Evolutionary conservation across 2,797 vertebrate genomes (phyloP).

Genomic region (Trachurus trachurus): DNA sequence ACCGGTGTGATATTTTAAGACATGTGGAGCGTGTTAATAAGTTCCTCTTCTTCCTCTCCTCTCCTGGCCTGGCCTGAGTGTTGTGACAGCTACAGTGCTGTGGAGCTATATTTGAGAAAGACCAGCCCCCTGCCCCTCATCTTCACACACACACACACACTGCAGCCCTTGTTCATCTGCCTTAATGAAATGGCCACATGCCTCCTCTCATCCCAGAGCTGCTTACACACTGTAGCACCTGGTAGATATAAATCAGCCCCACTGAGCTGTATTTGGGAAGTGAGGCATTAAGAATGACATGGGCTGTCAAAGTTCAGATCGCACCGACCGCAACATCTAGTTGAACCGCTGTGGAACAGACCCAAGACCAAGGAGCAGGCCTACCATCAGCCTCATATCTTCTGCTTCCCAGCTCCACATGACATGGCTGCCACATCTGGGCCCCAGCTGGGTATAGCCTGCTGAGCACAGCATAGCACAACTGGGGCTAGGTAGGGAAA

Average conservation of each 20-base stretch:
- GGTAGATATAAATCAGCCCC: constrained; percentile 89
- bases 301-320: constrained; percentile 87
- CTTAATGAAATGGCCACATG: constrained; percentile 85
- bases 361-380: constrained; percentile 66
- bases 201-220: constrained; percentile 76
- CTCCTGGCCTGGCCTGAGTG: constrained; percentile 57
- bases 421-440: constrained; percentile 85
- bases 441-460: constrained; percentile 72
- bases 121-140: constrained; percentile 73
- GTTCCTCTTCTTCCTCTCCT: constrained; percentile 60
- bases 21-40: constrained; percentile 65
- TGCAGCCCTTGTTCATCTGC: constrained; percentile 78
- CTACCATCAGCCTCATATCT: constrained; percentile 78
- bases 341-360: constrained; percentile 81
- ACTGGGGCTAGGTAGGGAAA: constrained; percentile 43
- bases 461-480: constrained; percentile 68
- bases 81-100: constrained; percentile 73
- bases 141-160: constrained; percentile 74
- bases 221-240: constrained; percentile 85
- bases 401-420: constrained; percentile 75
- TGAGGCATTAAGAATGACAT: constrained; percentile 90
- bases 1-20: constrained; percentile 69
- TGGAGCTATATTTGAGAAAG: constrained; percentile 78
- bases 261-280: constrained; percentile 88
- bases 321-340: constrained; percentile 86